phyloP scores from a whole-genome alignment of 2,797 vertebrate genomes.

The Pagetopsis macropterus region DNA sequence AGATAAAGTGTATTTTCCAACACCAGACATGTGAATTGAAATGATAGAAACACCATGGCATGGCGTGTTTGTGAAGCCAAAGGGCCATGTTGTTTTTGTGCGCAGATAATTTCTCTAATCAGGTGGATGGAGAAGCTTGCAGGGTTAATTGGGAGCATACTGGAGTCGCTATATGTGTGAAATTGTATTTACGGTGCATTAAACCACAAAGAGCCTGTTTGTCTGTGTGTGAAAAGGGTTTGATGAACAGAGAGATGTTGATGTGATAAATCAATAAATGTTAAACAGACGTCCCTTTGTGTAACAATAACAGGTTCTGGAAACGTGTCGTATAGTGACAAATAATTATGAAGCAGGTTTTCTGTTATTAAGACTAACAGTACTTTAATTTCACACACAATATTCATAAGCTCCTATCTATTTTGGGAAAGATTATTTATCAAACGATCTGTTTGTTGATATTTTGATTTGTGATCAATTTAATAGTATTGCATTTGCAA shows the following conservation, averaged over 20 bases:
- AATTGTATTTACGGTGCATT: conserved; percentile 79
- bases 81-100: conserved; percentile 69
- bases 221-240: conserved; percentile 44
- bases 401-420: neutral
- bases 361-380: neutral
- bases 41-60: conserved; percentile 49
- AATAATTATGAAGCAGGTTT: conserved; percentile 1
- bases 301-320: conserved; percentile 35
- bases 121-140: conserved; percentile 78
- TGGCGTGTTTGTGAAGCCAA: conserved; percentile 45
- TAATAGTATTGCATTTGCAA: neutral
- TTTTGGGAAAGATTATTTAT: neutral
- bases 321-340: conserved; percentile 24
- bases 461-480: neutral
- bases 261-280: conserved; percentile 68
- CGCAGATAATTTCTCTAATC: conserved; percentile 83
- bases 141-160: conserved; percentile 84
- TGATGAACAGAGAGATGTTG: conserved; percentile 57
- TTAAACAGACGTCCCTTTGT: conserved; percentile 60
- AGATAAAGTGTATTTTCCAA: conserved; percentile 34
- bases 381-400: neutral
- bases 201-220: conserved; percentile 64
- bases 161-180: conserved; percentile 76
- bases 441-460: neutral
- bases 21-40: conserved; percentile 23